Evolutionary conservation across 2,113 vertebrate species (phyloP), one percentile per base, ranked within the genome.

Genomic region (Clinocottus analis): DNA sequence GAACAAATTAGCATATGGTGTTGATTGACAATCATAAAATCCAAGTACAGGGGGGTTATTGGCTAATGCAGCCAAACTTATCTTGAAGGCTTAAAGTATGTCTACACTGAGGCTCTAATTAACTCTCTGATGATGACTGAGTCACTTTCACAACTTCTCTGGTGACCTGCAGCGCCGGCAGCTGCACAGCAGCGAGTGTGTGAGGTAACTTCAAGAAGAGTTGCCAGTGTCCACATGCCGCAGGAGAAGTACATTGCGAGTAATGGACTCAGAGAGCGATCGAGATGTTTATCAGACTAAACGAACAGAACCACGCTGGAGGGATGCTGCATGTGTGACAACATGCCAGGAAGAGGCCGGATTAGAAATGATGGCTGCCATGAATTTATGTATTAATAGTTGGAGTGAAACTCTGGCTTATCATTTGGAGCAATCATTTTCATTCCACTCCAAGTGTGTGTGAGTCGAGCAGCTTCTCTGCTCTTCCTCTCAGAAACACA

Each of bases 211-310:
- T 93, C 85, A 87, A 83, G 90, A 72, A 85, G 85, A 83, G 87
- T 75, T 79, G 87, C 87, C 69, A 75, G 82, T 73, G 80, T 90
- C 85, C 83, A 87, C 80, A 80, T 76, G 85, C 79, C 65, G 53
- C 27, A 81, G 84, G 86, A 91, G 85, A 93, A 79, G 79, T 86
- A 90, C 90, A 91, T 89, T 92, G 79, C 84, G 84, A 89, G 82
- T 93, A 92, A 92, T 91, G 87, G 90, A 92, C 76, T 91, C 82
- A 69, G 68, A 82, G 71, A 75, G 65, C 13, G 59, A 58, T 4
- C n/a, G 75, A 90, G 86, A 91, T 92, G 88, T 91, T 90, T 89
- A 91, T 90, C 83, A 74, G 83, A 87, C 85, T 80, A 85, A 90
- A 91, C 79, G 85, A 92, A 84, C 79, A 79, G 82, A 79, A 84